Base-by-base conservation (phyloP, 2,113 vertebrate genomes). In the Centropus bengalensis region DNA sequence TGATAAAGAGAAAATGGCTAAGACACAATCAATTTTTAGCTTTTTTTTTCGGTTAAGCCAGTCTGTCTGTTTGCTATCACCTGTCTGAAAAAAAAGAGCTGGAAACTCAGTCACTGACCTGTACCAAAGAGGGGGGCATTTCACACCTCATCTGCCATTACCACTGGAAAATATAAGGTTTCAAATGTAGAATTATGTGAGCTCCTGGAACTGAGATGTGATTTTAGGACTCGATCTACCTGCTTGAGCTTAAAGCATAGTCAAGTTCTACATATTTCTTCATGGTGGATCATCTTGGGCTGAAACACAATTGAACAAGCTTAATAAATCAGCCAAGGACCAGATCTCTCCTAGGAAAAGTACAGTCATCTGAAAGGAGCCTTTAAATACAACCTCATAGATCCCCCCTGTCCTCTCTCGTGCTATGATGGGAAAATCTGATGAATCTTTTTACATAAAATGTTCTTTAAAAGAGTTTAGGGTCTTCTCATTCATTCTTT, bases 221-320 rank as follows among this genome's bases (percentile, higher is more conserved):
- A 30, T 70, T 83, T 70, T 45, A 56, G 33, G 30, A 60, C 21
- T 14, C 52, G 38, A 49, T 33, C 5, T n/a, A 38, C 17, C 49
- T 68, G 32, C 21, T 73, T 0, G 0, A 64, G 16, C 13, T 76
- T 30, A 28, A 78, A 85, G 44, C 4, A 18, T 5, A 32, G 17
- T 30, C 45, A 12, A n/a, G 4, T 3, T 49, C 24, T 32, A n/a
- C 0, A 0, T 5, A 60, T 1, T 9, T 38, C 28, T 44, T 75
- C 45, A 18, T 4, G 14, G 10, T 38, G 42, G 64, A 59, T 4
- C 8, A 15, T 38, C 24, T 3, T 51, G 63, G 20, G 20, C 20
- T 58, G 52, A 82, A 82, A 56, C 7, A 60, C 1, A 10, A 20
- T 10, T 28, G 42, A 58, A 78, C 7, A 75, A 85, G 32, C 6